A percentile compares a stretch with the other conserved stretches of the same genome.
Conservation (phyloP, 2,113 vertebrate species). For the Acrocephalus kingi region DNA sequence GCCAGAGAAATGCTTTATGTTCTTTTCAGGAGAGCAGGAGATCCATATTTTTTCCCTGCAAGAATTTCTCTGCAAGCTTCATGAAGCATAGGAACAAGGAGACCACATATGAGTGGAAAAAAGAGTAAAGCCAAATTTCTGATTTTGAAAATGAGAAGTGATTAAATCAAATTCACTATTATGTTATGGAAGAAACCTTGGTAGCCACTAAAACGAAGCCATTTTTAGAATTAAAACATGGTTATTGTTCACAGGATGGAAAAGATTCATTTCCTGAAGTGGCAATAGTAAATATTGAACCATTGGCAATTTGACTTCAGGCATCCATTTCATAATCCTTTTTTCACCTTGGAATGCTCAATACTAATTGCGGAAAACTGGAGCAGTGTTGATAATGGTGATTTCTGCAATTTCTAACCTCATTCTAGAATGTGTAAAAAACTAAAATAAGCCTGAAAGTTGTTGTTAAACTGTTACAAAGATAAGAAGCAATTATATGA, state of each 20-base stretch:
- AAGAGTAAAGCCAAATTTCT: background rate
- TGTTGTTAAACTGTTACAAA: constrained; percentile 18
- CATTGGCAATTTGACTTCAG: background rate
- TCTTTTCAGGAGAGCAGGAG: background rate
- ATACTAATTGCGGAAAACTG: background rate
- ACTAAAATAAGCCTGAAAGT: background rate
- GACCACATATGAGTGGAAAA: background rate
- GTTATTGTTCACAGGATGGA: background rate
- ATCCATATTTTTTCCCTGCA: background rate
- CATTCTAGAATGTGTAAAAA: background rate
- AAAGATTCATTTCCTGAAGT: background rate
- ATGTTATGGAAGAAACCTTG: background rate
- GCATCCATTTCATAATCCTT: background rate
- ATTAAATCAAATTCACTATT: background rate
- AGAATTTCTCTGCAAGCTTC: background rate
- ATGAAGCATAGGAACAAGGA: background rate
- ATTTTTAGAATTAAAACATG: background rate
- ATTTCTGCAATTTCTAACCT: background rate
- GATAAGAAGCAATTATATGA: background rate
- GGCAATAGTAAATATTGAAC: background rate
- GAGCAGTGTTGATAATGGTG: background rate
- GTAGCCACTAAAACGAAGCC: background rate
- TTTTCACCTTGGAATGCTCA: background rate
- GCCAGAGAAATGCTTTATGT: background rate
- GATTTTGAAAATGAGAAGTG: background rate